These are phyloP conservation scores for Venustaconcha ellipsiformis DNA, from an alignment of 1,140 invertebrate genomes.

Conservation along the genomic window DNA sequence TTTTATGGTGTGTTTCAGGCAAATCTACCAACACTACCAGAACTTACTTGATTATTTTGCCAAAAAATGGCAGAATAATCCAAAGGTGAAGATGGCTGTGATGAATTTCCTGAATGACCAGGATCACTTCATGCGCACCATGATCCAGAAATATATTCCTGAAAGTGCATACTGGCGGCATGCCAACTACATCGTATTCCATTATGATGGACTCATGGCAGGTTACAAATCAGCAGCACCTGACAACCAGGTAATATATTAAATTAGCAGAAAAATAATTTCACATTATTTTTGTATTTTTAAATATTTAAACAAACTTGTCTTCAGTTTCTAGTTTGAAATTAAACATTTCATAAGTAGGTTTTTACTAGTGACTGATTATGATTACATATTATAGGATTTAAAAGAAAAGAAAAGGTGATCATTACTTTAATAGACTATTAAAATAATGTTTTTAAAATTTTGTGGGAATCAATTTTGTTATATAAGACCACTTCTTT, in stretches of 20 bases:
- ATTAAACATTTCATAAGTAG: no score
- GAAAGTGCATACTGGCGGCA: slow-evolving; percentile 55
- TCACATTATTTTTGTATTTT: no score
- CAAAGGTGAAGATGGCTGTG: slow-evolving; percentile 14
- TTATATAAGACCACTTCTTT: no score
- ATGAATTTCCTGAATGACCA: slow-evolving; percentile 48
- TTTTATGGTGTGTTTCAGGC: slow-evolving; percentile 38
- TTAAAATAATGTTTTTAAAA: no score
- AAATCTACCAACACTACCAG: slow-evolving; percentile 56
- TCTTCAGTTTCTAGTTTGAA: no score
- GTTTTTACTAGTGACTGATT: no score
- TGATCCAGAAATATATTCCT: slow-evolving; percentile 39
- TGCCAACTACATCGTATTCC: slow-evolving; percentile 48
- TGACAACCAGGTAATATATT: slow-evolving; percentile 22
- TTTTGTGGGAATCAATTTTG: no score
- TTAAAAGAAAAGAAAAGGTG: no score
- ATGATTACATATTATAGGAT: no score
- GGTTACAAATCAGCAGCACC: slow-evolving; percentile 46
- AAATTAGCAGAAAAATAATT: no score
- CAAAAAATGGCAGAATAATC: slow-evolving; percentile 13
- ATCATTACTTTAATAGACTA: no score
- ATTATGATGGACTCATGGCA: slow-evolving; percentile 55
- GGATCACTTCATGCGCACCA: slow-evolving; percentile 47
- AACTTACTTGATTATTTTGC: slow-evolving; percentile 49
- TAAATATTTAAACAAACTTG: no score